phyloP scores from a whole-genome alignment of 2,888 invertebrate species.

The Drosophila kokeensis region DNA sequence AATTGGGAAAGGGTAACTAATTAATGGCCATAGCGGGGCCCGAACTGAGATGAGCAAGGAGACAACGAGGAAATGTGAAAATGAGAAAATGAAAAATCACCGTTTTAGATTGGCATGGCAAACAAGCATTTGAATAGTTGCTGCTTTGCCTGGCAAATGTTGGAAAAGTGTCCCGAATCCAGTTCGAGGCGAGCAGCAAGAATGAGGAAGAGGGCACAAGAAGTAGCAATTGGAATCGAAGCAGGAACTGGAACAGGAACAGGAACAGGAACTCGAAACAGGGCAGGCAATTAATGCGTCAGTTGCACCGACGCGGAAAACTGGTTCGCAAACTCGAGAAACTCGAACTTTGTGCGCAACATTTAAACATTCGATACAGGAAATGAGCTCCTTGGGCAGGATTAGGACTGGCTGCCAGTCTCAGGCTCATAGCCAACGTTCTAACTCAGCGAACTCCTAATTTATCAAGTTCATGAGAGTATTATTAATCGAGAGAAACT shows the following conservation, averaged over 20 bases:
- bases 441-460: not conserved
- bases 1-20: conserved; percentile 14
- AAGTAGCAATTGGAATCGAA: conserved; percentile 7
- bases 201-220: conserved; percentile 14
- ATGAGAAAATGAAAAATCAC: conserved; percentile 69
- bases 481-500: not conserved
- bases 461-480: not conserved
- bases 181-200: conserved; percentile 19
- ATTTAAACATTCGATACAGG: conserved; percentile 57
- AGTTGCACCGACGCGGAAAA: conserved; percentile 77
- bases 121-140: conserved; percentile 65
- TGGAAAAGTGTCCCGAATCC: conserved; percentile 52
- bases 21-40: conserved; percentile 27
- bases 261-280: conserved; percentile 9
- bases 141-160: conserved; percentile 41
- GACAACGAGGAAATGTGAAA: not conserved
- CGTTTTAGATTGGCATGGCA: conserved; percentile 68
- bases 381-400: conserved; percentile 29
- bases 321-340: conserved; percentile 64
- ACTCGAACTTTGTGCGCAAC: conserved; percentile 14
- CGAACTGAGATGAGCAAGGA: not conserved
- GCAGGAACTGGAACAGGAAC: conserved; percentile 7
- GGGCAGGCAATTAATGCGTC: conserved; percentile 70
- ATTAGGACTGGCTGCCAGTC: conserved; percentile 22
- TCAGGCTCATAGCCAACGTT: not conserved